A percentile compares a stretch with the other conserved stretches of the same genome.
These are phyloP conservation scores for Perizoma flavofasciatum DNA, from an alignment of 2,888 invertebrate species.

Conservation along the genomic window DNA sequence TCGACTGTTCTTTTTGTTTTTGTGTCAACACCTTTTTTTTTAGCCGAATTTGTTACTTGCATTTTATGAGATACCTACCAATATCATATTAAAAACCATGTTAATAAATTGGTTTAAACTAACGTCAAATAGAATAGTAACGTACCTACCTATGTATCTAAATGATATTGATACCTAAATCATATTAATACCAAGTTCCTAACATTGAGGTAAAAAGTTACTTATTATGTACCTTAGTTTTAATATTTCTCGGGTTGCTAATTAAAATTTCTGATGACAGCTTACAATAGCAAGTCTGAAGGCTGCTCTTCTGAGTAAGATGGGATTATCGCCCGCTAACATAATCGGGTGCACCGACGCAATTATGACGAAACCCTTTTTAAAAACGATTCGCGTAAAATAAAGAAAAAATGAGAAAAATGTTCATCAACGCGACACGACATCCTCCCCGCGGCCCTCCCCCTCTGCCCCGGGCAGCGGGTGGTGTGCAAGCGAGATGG, in stretches of 20 bases:
- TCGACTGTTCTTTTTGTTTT: constrained; percentile 30
- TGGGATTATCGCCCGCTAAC: constrained; percentile 68
- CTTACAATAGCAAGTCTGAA: constrained; percentile 4
- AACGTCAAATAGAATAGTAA: too few species aligned
- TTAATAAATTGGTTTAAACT: too few species aligned
- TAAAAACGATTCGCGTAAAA: constrained; percentile 83
- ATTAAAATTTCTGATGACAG: constrained; percentile 21
- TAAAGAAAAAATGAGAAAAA: constrained; percentile 82
- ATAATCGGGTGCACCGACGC: constrained; percentile 76
- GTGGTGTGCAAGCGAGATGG: constrained; percentile 64
- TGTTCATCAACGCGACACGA: constrained; percentile 84
- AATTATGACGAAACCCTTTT: constrained; percentile 83
- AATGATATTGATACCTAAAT: too few species aligned
- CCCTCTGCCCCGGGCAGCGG: constrained; percentile 72
- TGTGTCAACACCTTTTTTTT: constrained; percentile 32
- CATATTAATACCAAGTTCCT: too few species aligned
- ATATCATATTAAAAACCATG: neutral
- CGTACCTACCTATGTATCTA: too few species aligned
- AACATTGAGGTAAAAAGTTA: too few species aligned
- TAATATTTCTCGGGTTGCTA: constrained; percentile 8
- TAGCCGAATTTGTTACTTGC: constrained; percentile 33
- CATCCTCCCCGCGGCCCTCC: constrained; percentile 58
- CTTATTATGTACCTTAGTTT: too few species aligned
- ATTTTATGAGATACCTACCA: constrained; percentile 2
- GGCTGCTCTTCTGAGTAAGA: constrained; percentile 28